phyloP scores from a whole-genome alignment of 2,797 vertebrate species.

The Enteromius mattozi region DNA sequence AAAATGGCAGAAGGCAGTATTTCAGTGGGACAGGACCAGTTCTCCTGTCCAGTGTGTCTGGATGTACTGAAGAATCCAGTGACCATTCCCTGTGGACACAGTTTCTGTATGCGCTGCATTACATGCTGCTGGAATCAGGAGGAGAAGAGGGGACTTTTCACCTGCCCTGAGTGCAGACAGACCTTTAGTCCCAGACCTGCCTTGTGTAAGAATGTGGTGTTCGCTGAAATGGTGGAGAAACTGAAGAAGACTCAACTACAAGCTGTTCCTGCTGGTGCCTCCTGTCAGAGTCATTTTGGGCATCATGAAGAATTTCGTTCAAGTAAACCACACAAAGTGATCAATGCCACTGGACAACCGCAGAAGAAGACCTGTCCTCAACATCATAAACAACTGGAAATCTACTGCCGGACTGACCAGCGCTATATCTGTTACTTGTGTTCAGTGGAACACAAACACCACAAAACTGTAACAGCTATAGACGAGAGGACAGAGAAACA shows the following conservation, averaged over 20 bases:
- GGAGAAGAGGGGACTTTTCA: background rate
- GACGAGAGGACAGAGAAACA: slow-evolving; percentile 4
- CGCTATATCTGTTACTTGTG: background rate
- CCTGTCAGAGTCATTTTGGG: background rate
- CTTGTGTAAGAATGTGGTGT: background rate
- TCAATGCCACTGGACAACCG: background rate
- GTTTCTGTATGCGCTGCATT: background rate
- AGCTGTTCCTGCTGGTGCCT: background rate
- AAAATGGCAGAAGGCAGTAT: background rate
- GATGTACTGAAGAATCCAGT: slow-evolving; percentile 16
- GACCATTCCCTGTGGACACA: slow-evolving; percentile 26
- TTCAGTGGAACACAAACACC: background rate
- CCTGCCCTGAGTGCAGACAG: background rate
- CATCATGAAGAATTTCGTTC: background rate
- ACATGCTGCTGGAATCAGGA: background rate
- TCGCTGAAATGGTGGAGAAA: slow-evolving; percentile 7
- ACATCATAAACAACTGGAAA: background rate
- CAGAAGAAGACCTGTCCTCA: slow-evolving; percentile 3
- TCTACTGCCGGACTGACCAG: slow-evolving; percentile 11
- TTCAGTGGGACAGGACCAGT: background rate
- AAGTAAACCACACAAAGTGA: background rate
- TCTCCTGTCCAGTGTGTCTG: slow-evolving; percentile 4
- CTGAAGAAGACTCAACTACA: background rate
- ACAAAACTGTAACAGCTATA: background rate
- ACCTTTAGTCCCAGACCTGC: background rate